These are phyloP conservation scores for Cartodere bifasciata DNA, from an alignment of 2,888 invertebrate species.

Conservation along the genomic window DNA sequence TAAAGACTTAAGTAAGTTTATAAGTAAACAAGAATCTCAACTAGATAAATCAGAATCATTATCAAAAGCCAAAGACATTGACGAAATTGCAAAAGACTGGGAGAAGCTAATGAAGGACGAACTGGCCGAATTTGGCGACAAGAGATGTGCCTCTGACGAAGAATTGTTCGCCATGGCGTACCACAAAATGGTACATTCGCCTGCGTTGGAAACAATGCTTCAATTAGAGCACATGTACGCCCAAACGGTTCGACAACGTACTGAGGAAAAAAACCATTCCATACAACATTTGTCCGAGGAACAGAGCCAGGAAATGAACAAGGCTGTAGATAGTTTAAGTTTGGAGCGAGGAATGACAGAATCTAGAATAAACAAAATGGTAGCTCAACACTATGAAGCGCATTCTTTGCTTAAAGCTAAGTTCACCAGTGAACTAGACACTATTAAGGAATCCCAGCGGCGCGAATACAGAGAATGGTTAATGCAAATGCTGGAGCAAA, in stretches of 20 bases:
- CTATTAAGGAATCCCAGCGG: conserved; percentile 71
- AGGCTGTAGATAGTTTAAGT: conserved; percentile 66
- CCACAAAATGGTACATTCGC: conserved; percentile 51
- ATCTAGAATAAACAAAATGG: conserved; percentile 72
- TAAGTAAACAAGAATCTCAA: conserved; percentile 50
- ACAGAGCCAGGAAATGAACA: conserved; percentile 82
- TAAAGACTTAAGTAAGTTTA: conserved; percentile 36
- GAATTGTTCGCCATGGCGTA: conserved; percentile 79
- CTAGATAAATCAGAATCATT: conserved; percentile 48
- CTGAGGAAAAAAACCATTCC: conserved; percentile 59
- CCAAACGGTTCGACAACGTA: conserved; percentile 60
- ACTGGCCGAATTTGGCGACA: conserved; percentile 72
- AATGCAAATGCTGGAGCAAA: conserved; percentile 63
- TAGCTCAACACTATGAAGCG: conserved; percentile 68
- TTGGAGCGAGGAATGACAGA: conserved; percentile 68
- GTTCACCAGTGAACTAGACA: conserved; percentile 76
- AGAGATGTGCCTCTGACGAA: conserved; percentile 69
- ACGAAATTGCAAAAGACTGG: conserved; percentile 65
- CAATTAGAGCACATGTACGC: conserved; percentile 82
- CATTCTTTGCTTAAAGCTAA: conserved; percentile 75
- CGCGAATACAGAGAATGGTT: conserved; percentile 84
- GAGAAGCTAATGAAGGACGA: conserved; percentile 69
- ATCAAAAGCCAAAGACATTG: conserved; percentile 48
- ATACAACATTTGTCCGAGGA: conserved; percentile 56
- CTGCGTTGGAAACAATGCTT: conserved; percentile 73